Percentiles rank a stretch among this genome's conserved stretches.
Conservation (phyloP, 2,113 vertebrate species). For the Corynorhinus townsendii region DNA sequence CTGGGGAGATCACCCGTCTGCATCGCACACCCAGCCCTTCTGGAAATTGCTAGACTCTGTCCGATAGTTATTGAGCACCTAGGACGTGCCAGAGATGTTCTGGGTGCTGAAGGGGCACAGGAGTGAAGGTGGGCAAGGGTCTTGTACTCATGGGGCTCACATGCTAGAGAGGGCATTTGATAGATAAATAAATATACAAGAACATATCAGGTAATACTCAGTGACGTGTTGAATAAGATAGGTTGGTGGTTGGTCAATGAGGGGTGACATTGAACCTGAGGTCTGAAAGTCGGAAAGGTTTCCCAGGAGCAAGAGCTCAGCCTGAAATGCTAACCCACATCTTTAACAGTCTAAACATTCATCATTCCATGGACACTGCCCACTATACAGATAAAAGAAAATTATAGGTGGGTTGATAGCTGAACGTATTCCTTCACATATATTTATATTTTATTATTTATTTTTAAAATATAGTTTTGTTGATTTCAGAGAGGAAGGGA, state of each 20-base stretch:
- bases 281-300: not conserved
- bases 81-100: not conserved
- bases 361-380: accelerated
- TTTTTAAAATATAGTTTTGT: too few species aligned
- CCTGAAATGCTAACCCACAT: not conserved
- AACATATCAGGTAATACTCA: too few species aligned
- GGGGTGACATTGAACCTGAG: not conserved
- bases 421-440: too few species aligned
- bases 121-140: accelerated
- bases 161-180: not conserved
- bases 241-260: accelerated
- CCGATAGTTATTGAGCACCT: not conserved
- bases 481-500: too few species aligned
- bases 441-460: too few species aligned
- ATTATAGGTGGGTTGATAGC: too few species aligned
- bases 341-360: not conserved
- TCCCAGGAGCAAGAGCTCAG: not conserved
- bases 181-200: too few species aligned
- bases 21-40: accelerated
- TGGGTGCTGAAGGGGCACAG: not conserved
- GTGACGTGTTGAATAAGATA: accelerated
- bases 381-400: not conserved
- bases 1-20: not conserved
- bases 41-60: not conserved
- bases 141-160: not conserved